Evolutionary conservation across 2,113 vertebrate genomes (phyloP).

Genomic region (Columbina picui): DNA sequence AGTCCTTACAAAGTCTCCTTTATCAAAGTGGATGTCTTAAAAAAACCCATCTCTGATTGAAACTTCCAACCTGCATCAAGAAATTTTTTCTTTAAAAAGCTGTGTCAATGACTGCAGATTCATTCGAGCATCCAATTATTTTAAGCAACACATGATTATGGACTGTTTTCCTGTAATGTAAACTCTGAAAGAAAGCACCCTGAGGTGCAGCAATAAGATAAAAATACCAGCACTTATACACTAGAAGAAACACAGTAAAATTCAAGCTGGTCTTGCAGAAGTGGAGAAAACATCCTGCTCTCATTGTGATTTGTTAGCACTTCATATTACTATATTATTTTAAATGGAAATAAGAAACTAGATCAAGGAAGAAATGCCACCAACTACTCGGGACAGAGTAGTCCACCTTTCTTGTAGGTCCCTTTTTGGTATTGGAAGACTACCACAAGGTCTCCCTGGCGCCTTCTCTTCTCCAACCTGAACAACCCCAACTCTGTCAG

Average conservation of each 20-base stretch:
- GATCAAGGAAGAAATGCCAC: not conserved
- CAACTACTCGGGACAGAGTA: not conserved
- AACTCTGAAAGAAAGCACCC: not conserved
- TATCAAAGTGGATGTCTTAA: not conserved
- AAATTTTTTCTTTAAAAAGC: not conserved
- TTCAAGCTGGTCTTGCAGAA: not conserved
- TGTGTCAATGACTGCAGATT: not conserved
- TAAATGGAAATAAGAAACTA: not conserved
- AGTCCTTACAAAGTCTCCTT: not conserved
- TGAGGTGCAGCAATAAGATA: not conserved
- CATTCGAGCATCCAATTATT: not conserved
- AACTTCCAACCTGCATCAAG: not conserved
- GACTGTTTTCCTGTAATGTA: not conserved
- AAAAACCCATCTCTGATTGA: not conserved
- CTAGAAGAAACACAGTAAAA: not conserved
- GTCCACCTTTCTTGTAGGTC: no score
- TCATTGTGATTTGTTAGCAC: not conserved
- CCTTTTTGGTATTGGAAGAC: no score
- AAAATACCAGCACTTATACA: not conserved
- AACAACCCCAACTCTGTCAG: no score
- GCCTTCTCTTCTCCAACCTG: no score
- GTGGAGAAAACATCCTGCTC: not conserved
- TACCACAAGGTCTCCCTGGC: no score
- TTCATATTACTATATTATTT: not conserved
- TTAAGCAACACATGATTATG: not conserved